These are phyloP conservation scores for Falco punctatus DNA, from an alignment of 2,113 vertebrate genomes.

Conservation along the genomic window DNA sequence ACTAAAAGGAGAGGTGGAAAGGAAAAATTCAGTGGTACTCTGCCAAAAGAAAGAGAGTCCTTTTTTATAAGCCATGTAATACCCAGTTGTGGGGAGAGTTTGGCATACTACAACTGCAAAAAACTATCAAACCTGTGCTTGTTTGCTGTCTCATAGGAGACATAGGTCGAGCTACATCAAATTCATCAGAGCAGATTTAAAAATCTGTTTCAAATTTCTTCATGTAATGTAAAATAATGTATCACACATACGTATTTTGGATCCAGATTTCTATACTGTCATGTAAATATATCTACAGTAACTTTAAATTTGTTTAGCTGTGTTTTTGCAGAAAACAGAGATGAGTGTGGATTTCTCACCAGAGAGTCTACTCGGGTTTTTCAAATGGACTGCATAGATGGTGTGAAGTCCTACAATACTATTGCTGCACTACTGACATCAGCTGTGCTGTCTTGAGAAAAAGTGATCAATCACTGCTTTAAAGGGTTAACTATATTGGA, in stretches of 20 bases:
- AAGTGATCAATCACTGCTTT: not conserved
- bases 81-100: not conserved
- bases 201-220: not conserved
- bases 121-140: not conserved
- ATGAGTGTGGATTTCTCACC: not conserved
- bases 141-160: not conserved
- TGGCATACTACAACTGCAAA: not conserved
- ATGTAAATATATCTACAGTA: not conserved
- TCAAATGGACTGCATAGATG: not conserved
- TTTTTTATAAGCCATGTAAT: not conserved
- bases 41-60: not conserved
- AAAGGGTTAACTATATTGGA: not conserved
- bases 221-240: not conserved
- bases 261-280: not conserved
- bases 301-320: not conserved
- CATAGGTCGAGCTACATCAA: not conserved
- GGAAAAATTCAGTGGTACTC: not conserved
- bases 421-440: not conserved
- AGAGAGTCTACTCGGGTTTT: not conserved
- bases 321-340: not conserved
- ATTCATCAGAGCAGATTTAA: not conserved
- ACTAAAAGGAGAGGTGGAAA: not conserved
- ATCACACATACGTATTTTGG: not conserved
- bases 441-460: not conserved
- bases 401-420: not conserved